phyloP scores from a whole-genome alignment of 37 sponge, comb jelly and placozoan genomes.

The Oopsacas minuta region DNA sequence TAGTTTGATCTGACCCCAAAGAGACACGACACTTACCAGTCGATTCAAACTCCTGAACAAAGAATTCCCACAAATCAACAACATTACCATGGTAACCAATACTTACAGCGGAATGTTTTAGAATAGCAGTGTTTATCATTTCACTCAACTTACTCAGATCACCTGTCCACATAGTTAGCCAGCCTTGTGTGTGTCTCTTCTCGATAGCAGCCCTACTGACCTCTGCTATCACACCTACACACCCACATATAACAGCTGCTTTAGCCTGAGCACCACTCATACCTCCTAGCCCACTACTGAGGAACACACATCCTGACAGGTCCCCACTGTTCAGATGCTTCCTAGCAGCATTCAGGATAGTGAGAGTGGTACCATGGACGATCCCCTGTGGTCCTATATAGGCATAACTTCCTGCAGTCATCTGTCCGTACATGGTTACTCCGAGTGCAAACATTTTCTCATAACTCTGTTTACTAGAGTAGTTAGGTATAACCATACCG shows the following conservation, averaged over 20 bases:
- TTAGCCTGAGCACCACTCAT: slow-evolving; percentile 99
- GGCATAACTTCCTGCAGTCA: slow-evolving; percentile 98
- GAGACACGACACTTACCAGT: slow-evolving; percentile 85
- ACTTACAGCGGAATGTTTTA: slow-evolving; percentile 39
- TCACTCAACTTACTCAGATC: slow-evolving; percentile 47
- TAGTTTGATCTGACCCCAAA: slow-evolving; percentile 93
- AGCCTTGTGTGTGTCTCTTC: slow-evolving; percentile 61
- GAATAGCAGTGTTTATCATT: slow-evolving; percentile 36
- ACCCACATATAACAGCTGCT: slow-evolving; percentile 79
- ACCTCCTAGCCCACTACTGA: slow-evolving; percentile 90
- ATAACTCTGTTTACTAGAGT: slow-evolving; percentile 68
- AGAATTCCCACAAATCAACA: slow-evolving; percentile 71
- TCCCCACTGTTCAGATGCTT: slow-evolving; percentile 51
- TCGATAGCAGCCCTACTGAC: slow-evolving; percentile 50
- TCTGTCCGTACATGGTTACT: slow-evolving; percentile 95
- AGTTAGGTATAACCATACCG: slow-evolving; percentile 97
- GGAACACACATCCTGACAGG: slow-evolving; percentile 64
- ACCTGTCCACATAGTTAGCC: slow-evolving; percentile 71
- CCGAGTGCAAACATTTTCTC: slow-evolving; percentile 92
- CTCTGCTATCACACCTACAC: slow-evolving; percentile 96
- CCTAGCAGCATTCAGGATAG: slow-evolving; percentile 81
- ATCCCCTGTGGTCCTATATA: slow-evolving; percentile 99
- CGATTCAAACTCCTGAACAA: slow-evolving; percentile 55
- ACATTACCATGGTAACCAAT: slow-evolving; percentile 90
- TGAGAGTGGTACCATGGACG: slow-evolving; percentile 92